Conservation (phyloP, 2,797 vertebrate species). For the Microchirus variegatus region DNA sequence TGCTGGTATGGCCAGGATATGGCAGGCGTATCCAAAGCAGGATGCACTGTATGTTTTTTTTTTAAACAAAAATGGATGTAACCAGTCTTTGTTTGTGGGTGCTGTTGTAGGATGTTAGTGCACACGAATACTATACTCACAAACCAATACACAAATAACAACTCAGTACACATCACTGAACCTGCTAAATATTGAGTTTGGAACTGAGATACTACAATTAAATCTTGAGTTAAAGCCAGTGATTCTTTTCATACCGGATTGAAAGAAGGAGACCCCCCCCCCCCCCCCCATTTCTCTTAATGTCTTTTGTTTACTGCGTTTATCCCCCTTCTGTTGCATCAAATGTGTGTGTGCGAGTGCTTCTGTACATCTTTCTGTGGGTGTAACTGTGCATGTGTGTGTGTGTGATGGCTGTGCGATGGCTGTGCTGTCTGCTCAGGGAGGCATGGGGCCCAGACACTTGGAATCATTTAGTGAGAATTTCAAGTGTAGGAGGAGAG, state of each 20-base stretch:
- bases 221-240: conserved; percentile 7
- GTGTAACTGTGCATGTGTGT: conserved; percentile 50
- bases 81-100: background rate
- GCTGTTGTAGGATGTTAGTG: background rate
- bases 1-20: no score
- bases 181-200: background rate
- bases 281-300: conserved; percentile 35
- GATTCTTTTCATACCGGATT: background rate
- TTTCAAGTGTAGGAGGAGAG: conserved; percentile 86
- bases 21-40: no score
- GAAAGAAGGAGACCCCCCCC: conserved; percentile 21
- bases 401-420: conserved; percentile 47
- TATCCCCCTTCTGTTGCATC: conserved; percentile 44
- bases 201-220: conserved; percentile 11
- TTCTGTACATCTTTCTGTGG: conserved; percentile 59
- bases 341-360: conserved; percentile 19
- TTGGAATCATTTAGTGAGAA: conserved; percentile 87
- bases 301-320: conserved; percentile 65
- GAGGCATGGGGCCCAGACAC: conserved; percentile 83
- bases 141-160: no score
- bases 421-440: conserved; percentile 66
- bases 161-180: no score
- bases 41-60: no score
- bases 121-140: no score
- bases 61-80: no score